phyloP scores from a whole-genome alignment of 1,140 invertebrate genomes.

The Druon quercuslanigerum region DNA sequence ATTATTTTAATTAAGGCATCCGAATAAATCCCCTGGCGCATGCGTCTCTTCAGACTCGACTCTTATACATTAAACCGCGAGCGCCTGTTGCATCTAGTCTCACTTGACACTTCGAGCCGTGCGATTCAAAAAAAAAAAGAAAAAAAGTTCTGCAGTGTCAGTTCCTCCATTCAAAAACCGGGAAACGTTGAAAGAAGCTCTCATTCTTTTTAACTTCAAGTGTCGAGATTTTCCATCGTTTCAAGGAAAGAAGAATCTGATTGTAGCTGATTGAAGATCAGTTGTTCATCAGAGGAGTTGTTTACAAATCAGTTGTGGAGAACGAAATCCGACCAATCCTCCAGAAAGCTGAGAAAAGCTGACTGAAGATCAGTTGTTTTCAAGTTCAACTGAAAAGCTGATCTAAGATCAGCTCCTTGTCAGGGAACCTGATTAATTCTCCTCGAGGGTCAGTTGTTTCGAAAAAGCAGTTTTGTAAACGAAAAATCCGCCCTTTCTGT shows the following conservation, averaged over 20 bases:
- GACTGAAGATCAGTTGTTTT: too few relatives aligned
- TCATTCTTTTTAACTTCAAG: not conserved
- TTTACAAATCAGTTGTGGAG: too few relatives aligned
- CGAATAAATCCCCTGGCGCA: not conserved
- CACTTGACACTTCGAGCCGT: not conserved
- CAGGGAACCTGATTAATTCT: too few relatives aligned
- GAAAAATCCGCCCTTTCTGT: not conserved
- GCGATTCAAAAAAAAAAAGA: not conserved
- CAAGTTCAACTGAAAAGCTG: not conserved
- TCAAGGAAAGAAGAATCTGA: not conserved
- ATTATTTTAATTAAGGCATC: not conserved
- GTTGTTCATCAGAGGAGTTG: too few relatives aligned
- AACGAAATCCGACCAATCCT: not conserved
- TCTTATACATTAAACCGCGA: slow-evolving; percentile 8
- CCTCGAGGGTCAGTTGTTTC: not conserved
- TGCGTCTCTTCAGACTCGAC: not conserved
- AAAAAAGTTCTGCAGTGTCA: not conserved
- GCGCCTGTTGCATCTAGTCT: slow-evolving; percentile 24
- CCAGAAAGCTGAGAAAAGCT: not conserved
- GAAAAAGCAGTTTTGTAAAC: not conserved
- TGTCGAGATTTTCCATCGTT: not conserved
- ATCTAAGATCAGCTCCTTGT: not conserved
- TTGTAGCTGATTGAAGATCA: not conserved
- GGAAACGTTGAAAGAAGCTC: not conserved
- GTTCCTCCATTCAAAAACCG: not conserved